Evolutionary conservation across 2,888 invertebrate species (phyloP), one percentile per base, ranked within the genome.

Genomic region (Meghimatium bilineatum): DNA sequence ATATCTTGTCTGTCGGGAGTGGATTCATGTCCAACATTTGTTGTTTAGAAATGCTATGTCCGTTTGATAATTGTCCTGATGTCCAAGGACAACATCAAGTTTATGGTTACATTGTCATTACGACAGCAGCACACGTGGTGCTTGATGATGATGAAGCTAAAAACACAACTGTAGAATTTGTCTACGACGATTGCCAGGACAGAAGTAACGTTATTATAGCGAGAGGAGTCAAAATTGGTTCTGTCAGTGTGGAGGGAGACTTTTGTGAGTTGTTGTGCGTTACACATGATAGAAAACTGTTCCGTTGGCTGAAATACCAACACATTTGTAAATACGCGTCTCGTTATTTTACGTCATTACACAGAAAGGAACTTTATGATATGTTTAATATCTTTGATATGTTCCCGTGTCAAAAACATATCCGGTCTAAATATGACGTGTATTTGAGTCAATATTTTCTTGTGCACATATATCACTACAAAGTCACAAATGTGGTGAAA

Each of bases 151-250:
- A 8, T n/a, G 82, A 82, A 34, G 82, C 82, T 38, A 29, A 34
- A 14, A 56, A 49, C 23, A 82, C 82, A 44, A 75, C 66, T 72
- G 76, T 82, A 20, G 82, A 75, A 44, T 82, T 82, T 67, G 74
- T 81, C n/a, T 66, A 82, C 52, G 82, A 82, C 52, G 1, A 26
- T 3, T 52, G 56, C 2, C 34, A 49, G 0, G 75, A 82, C 26
- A 75, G n/a, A 52, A 29, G 32, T 32, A 17, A 14, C 44, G 82
- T 82, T 1, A 0, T 12, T 10, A 72, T 36, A 14, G 74, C 63
- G 12, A 56, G 44, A 71, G 81, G 81, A 3, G 81, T 81, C 0
- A 72, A 60, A 38, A 74, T 81, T 52, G 38, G 38, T 12, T 1
- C 36, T 34, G 44, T 29, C 66, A 63, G 52, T 29, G 34, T 74